A percentile compares a stretch with the other conserved stretches of the same genome.
Conservation (phyloP, 2,888 invertebrate genomes). For the Aelia acuminata region DNA sequence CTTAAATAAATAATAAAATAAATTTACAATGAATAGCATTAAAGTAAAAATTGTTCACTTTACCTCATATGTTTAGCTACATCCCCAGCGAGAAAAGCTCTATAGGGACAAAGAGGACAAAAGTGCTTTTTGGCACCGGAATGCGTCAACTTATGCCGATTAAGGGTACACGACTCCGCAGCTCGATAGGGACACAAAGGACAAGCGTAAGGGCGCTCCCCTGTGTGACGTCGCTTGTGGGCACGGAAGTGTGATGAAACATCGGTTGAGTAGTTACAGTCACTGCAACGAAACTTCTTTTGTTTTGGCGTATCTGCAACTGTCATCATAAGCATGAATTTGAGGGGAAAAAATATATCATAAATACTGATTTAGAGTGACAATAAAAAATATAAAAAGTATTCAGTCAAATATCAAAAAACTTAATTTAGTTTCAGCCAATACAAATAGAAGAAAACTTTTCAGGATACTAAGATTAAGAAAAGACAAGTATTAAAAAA, state of each 20-base stretch:
- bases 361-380: not conserved
- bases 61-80: slow-evolving; percentile 58
- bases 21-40: not conserved
- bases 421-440: not conserved
- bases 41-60: not conserved
- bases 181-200: slow-evolving; percentile 54
- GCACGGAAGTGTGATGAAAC: slow-evolving; percentile 59
- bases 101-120: slow-evolving; percentile 55
- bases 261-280: slow-evolving; percentile 56
- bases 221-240: slow-evolving; percentile 55
- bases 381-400: not conserved
- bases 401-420: not conserved
- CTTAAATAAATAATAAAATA: not conserved
- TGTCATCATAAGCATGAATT: not conserved
- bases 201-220: slow-evolving; percentile 54
- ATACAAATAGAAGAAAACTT: no score
- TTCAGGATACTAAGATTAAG: no score
- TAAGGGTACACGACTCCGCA: slow-evolving; percentile 55
- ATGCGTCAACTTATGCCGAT: slow-evolving; percentile 56
- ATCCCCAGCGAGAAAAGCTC: slow-evolving; percentile 57
- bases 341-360: not conserved
- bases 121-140: slow-evolving; percentile 58
- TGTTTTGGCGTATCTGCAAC: slow-evolving; percentile 30
- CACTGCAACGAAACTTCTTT: slow-evolving; percentile 57
- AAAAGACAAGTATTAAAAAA: no score